phyloP scores from a whole-genome alignment of 1,140 invertebrate species.

The Drosophila paulistorum region DNA sequence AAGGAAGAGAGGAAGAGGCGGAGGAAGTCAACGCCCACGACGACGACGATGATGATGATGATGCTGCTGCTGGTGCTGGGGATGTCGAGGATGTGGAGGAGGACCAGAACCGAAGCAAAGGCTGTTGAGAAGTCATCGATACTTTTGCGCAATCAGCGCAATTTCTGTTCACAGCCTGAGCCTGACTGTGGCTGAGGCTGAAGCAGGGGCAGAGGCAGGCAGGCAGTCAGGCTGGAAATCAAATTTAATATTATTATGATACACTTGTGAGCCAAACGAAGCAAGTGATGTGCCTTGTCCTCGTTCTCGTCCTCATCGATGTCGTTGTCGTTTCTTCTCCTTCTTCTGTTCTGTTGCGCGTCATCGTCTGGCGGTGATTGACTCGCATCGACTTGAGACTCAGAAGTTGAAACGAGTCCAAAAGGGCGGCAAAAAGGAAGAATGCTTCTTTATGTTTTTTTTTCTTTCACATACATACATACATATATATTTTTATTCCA shows the following conservation, averaged over 20 bases:
- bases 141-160: conserved; percentile 81
- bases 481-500: conserved; percentile 13
- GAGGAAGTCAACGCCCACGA: conserved; percentile 7
- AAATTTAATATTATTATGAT: conserved; percentile 82
- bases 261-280: conserved; percentile 75
- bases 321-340: background rate
- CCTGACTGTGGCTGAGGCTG: conserved; percentile 9
- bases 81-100: background rate
- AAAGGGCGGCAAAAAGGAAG: conserved; percentile 18
- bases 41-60: background rate
- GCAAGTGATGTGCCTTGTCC: conserved; percentile 63
- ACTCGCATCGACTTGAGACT: conserved; percentile 53
- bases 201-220: background rate
- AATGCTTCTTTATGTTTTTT: conserved; percentile 8
- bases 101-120: background rate
- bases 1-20: too few relatives aligned
- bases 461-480: background rate
- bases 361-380: conserved; percentile 49
- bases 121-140: conserved; percentile 76
- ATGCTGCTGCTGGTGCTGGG: background rate
- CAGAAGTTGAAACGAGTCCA: conserved; percentile 26
- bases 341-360: background rate
- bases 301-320: background rate
- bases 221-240: conserved; percentile 54
- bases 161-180: conserved; percentile 65